Evolutionary conservation across 2,113 vertebrate genomes (phyloP), one percentile per base, ranked within the genome.

Genomic region (Bucco capensis): DNA sequence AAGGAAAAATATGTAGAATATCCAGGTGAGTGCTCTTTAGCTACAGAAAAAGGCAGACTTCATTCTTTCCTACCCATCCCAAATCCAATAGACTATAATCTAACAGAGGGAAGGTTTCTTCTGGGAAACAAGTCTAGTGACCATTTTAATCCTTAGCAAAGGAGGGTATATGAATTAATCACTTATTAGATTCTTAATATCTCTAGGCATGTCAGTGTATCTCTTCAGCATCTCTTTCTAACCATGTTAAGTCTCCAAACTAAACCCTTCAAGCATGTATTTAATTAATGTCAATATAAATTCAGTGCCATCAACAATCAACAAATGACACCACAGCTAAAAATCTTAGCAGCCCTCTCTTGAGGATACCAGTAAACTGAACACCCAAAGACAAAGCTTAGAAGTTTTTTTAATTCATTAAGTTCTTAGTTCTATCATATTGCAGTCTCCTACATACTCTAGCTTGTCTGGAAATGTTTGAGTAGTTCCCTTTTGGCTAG

Each of bases 201-300:
- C 88, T 92, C 76, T 70, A 83, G 56, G 42, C 61, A 83, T 83
- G 64, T 71, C 77, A 86, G 72, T 64, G 73, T 60, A 93, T 88
- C 76, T 56, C 54, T 88, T 86, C 90, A 93, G 60, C 60, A 80
- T 66, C 51, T 80, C 47, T 28, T 83, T 74, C 47, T 49, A 86
- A 60, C 56, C 80, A 67, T 44, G 69, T n/a, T 66, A 67, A 69
- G 51, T 92, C 76, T 86, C 60, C 56, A 58, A 74, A 51, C 51
- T 78, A 65, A 94, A 81, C 51, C 19, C 44, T 90, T 92, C 61
- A 77, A 92, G 76, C 76, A 94, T 10, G 1, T 47, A 86, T 92
- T 92, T 93, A 86, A 90, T 93, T 88, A 86, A 77, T 64, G 65
- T 77, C 83, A 94, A 28, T 71, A 78, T 47, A 81, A 90, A 92